Evolutionary conservation across 2,888 invertebrate genomes (phyloP).

Genomic region (Matsumyia berberina): DNA sequence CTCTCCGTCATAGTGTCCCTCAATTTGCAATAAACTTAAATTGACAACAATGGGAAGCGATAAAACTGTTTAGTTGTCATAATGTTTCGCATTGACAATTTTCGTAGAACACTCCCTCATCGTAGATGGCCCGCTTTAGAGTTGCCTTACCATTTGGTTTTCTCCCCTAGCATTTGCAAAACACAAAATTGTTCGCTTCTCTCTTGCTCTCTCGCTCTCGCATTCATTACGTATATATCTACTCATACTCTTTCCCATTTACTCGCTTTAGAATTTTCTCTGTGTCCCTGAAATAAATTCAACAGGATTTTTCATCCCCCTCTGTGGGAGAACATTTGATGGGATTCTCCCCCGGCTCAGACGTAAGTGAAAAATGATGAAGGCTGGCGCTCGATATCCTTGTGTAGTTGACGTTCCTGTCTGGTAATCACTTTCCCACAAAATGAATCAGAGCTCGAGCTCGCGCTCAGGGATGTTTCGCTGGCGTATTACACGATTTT

Average conservation of each 20-base stretch:
- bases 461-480: conserved; percentile 47
- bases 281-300: conserved; percentile 62
- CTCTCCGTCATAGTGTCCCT: too few species aligned
- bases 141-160: neutral
- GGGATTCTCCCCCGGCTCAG: conserved; percentile 44
- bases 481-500: conserved; percentile 52
- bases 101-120: too few species aligned
- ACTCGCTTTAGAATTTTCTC: conserved; percentile 16
- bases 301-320: conserved; percentile 65
- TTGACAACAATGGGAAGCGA: too few species aligned
- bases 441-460: conserved; percentile 63
- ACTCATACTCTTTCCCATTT: neutral
- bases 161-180: conserved; percentile 1
- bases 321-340: conserved; percentile 16
- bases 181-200: conserved; percentile 14
- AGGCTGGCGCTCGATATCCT: conserved; percentile 56
- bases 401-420: conserved; percentile 65
- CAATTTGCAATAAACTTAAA: too few species aligned
- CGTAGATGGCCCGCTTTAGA: neutral
- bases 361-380: conserved; percentile 67
- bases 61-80: too few species aligned
- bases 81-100: too few species aligned
- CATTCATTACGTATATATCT: neutral
- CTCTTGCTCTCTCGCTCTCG: conserved; percentile 1
- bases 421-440: conserved; percentile 70